phyloP scores from a whole-genome alignment of 2,888 invertebrate species.

The Hyles lineata region DNA sequence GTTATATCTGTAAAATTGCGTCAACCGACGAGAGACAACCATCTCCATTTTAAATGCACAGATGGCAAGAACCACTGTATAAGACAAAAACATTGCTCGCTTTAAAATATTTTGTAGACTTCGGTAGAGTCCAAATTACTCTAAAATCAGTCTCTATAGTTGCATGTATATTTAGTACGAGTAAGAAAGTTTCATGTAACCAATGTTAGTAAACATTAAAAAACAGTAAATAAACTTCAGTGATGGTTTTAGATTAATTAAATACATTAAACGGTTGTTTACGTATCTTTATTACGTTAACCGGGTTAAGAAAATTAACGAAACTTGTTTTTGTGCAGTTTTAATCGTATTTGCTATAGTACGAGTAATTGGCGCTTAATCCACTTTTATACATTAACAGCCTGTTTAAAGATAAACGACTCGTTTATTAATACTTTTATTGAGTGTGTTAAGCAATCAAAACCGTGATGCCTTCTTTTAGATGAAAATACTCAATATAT shows the following conservation, averaged over 20 bases:
- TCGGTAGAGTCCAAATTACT: too few species aligned
- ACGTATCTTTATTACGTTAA: background rate
- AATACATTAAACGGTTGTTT: slow-evolving; percentile 1
- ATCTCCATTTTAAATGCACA: too few species aligned
- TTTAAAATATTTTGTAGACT: too few species aligned
- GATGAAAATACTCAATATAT: too few species aligned
- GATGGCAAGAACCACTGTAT: too few species aligned
- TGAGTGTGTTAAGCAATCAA: background rate
- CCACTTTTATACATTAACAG: background rate
- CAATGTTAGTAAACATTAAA: too few species aligned
- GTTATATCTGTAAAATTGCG: too few species aligned
- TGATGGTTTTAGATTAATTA: background rate
- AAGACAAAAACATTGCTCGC: too few species aligned
- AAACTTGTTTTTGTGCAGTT: background rate
- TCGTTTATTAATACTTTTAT: background rate
- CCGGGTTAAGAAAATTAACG: background rate
- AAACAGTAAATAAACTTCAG: background rate
- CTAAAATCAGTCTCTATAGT: too few species aligned
- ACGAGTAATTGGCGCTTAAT: background rate
- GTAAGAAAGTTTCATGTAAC: too few species aligned
- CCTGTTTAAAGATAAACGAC: background rate
- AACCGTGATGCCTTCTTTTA: background rate
- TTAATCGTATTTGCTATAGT: background rate
- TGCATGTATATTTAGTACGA: too few species aligned
- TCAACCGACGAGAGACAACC: too few species aligned